A percentile compares a stretch with the other conserved stretches of the same genome.
phyloP scores from a whole-genome alignment of 30 jellyfish, hydroid and myxozoan genomes.

The Hydra vulgaris region DNA sequence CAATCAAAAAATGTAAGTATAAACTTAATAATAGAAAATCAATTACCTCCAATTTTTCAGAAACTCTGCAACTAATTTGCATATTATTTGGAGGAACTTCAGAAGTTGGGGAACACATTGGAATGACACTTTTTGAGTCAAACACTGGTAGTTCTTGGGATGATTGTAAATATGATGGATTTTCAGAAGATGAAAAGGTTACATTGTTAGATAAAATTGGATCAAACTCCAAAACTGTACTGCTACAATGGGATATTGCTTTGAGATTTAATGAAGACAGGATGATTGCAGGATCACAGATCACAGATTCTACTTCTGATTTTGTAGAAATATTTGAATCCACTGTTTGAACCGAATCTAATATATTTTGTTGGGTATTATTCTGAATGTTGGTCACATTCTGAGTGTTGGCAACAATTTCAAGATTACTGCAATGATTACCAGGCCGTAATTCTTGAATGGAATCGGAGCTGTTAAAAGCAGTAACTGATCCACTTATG shows the following conservation, averaged over 20 bases:
- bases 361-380: too few relatives aligned
- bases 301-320: neutral
- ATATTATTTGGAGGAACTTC: neutral
- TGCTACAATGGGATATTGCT: neutral
- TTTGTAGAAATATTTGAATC: neutral
- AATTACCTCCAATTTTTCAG: neutral
- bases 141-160: neutral
- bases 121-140: neutral
- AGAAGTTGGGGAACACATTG: neutral
- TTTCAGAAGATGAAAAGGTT: neutral
- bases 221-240: conserved; percentile 23
- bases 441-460: neutral
- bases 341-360: neutral
- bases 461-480: neutral
- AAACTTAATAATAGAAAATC: too few relatives aligned
- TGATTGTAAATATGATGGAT: neutral
- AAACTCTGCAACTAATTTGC: neutral
- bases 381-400: too few relatives aligned
- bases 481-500: neutral
- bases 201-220: conserved; percentile 3
- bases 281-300: too few relatives aligned
- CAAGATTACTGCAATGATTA: neutral
- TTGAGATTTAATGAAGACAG: too few relatives aligned
- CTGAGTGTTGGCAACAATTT: neutral
- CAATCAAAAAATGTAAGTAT: too few relatives aligned